A percentile compares a stretch with the other conserved stretches of the same genome.
Evolutionary conservation across 92 coral and sea anemone genomes (phyloP).

Genomic region (Palythoa caribaeorum): DNA sequence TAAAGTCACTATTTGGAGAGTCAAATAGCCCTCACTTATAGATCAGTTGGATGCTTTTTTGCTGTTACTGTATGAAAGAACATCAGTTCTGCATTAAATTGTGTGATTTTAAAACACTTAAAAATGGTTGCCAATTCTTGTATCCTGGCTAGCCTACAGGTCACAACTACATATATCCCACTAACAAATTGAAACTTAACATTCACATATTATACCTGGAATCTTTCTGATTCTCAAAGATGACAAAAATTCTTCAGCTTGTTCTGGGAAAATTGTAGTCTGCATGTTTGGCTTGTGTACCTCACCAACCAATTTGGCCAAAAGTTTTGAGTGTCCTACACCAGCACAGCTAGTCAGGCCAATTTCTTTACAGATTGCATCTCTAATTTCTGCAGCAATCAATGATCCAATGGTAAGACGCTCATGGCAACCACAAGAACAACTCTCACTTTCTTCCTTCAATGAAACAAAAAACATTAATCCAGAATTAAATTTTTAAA

Average conservation of each 20-base stretch:
- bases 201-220: constrained; percentile 65
- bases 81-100: background rate
- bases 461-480: background rate
- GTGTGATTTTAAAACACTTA: background rate
- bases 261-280: constrained; percentile 74
- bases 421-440: constrained; percentile 82
- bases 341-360: constrained; percentile 94
- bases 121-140: background rate
- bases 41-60: no score
- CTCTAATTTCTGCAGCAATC: constrained; percentile 77
- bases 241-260: constrained; percentile 62
- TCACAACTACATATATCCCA: background rate
- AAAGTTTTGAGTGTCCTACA: constrained; percentile 74
- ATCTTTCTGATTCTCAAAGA: constrained; percentile 70
- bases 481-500: background rate
- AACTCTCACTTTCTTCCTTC: constrained; percentile 33
- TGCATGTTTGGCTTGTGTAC: constrained; percentile 85
- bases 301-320: constrained; percentile 84
- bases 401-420: constrained; percentile 76
- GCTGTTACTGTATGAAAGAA: no score
- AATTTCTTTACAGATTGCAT: constrained; percentile 67
- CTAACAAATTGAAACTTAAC: no score
- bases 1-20: no score
- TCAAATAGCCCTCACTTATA: no score
- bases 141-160: background rate